Percentiles rank a stretch among this genome's conserved stretches.
Conservation (phyloP, 2,797 vertebrate genomes). For the Brachyalestes nurse region DNA sequence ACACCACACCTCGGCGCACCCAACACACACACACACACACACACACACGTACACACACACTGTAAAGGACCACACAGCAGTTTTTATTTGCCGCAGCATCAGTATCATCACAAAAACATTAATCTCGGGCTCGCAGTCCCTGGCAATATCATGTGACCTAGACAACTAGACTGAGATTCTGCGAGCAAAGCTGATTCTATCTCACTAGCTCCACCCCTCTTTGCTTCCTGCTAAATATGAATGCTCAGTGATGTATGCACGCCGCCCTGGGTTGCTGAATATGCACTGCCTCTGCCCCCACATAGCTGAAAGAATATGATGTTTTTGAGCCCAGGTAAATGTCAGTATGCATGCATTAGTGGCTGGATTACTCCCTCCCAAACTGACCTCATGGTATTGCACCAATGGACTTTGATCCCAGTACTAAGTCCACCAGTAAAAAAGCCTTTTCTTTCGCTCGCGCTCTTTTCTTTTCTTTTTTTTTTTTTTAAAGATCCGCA, state of each 20-base stretch:
- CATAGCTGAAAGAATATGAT: constrained; percentile 11
- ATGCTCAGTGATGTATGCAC: constrained; percentile 17
- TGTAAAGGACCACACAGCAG: constrained; percentile 41
- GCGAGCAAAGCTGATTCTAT: constrained; percentile 3
- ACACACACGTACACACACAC: constrained; percentile 58
- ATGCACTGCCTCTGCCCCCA: constrained; percentile 7
- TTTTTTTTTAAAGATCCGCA: constrained; percentile 2
- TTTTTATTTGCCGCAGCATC: constrained; percentile 53
- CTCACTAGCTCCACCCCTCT: constrained; percentile 1
- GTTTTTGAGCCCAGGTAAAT: not conserved
- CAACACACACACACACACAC: constrained; percentile 21
- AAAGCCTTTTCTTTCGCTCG: not conserved
- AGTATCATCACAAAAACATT: constrained; percentile 58
- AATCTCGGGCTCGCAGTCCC: constrained; percentile 7
- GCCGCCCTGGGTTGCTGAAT: constrained; percentile 8
- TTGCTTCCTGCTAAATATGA: constrained; percentile 15
- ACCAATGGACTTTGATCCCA: constrained; percentile 2
- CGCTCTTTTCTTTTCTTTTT: not conserved
- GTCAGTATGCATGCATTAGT: constrained; percentile 8
- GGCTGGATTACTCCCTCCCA: constrained; percentile 12
- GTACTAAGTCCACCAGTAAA: constrained; percentile 14
- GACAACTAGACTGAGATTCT: constrained; percentile 11
- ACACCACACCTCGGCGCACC: constrained; percentile 72
- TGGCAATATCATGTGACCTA: constrained; percentile 26
- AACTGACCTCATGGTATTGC: not conserved